Evolutionary conservation across 37 sponge, comb jelly and placozoan species (phyloP).

Genomic region (Ianthella basta): DNA sequence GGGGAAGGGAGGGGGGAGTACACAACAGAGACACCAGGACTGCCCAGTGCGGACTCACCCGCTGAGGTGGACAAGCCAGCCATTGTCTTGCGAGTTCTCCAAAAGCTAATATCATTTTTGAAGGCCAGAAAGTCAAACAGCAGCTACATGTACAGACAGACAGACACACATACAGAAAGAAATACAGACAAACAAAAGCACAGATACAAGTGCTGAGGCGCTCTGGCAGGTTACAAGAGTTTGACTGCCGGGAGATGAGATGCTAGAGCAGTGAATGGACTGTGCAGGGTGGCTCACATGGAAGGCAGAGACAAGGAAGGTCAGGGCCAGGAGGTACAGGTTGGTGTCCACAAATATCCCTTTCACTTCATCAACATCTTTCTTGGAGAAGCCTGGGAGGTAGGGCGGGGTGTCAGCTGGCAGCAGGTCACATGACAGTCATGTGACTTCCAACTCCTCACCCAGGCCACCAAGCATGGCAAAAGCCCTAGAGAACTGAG

Average conservation of each 20-base stretch:
- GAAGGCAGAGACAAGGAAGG: slow-evolving; percentile 86
- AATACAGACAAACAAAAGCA: background rate
- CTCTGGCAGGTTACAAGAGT: background rate
- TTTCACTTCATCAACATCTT: slow-evolving; percentile 91
- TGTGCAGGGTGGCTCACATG: slow-evolving; percentile 86
- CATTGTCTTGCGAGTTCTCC: slow-evolving; percentile 83
- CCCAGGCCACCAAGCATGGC: slow-evolving; percentile 56
- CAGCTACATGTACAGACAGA: slow-evolving; percentile 44
- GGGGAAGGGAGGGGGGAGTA: background rate
- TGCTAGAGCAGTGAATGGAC: too few species aligned
- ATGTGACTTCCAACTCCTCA: slow-evolving; percentile 5
- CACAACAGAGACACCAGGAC: background rate
- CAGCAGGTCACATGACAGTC: background rate
- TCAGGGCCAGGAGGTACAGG: slow-evolving; percentile 73
- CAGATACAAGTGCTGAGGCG: background rate
- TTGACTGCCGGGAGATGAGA: background rate
- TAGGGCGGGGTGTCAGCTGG: background rate
- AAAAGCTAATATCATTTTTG: slow-evolving; percentile 91
- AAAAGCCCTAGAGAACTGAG: slow-evolving; percentile 57
- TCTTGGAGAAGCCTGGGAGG: slow-evolving; percentile 79
- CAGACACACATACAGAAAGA: background rate
- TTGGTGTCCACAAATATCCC: slow-evolving; percentile 82
- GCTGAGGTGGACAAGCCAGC: slow-evolving; percentile 78
- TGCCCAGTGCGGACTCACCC: slow-evolving; percentile 43
- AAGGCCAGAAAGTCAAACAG: slow-evolving; percentile 96